These are phyloP conservation scores for Trichonephila inaurata DNA, from an alignment of 1,140 invertebrate species.

Conservation along the genomic window DNA sequence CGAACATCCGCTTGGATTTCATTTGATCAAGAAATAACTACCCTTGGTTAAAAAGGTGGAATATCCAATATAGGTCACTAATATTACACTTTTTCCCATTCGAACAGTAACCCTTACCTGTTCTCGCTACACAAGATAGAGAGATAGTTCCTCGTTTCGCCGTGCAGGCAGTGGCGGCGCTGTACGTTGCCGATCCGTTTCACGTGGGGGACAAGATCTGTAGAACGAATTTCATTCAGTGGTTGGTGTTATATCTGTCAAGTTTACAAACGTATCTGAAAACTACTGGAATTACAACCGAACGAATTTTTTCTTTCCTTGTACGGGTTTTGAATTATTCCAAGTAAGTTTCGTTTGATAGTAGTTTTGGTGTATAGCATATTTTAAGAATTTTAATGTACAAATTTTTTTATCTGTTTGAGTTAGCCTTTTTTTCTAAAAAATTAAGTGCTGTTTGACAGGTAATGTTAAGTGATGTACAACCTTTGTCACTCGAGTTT, in stretches of 20 bases:
- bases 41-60: neutral
- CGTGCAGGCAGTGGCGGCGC: neutral
- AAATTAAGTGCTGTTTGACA: too few species aligned
- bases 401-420: neutral
- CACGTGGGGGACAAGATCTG: constrained; percentile 21
- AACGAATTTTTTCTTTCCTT: neutral
- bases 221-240: constrained; percentile 5
- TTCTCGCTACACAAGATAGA: neutral
- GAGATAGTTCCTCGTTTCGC: neutral
- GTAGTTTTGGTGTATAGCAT: neutral
- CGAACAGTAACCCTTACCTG: neutral
- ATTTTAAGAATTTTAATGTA: neutral
- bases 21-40: constrained; percentile 35
- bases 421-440: neutral
- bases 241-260: neutral
- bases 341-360: neutral
- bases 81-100: constrained; percentile 52
- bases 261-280: neutral
- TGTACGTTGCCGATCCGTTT: neutral
- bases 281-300: constrained; percentile 19
- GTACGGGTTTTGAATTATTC: neutral
- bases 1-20: constrained; percentile 28
- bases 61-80: constrained; percentile 51
- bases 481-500: too few species aligned
- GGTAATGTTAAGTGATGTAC: too few species aligned